A percentile compares a stretch with the other conserved stretches of the same genome.
Evolutionary conservation across 2,888 invertebrate genomes (phyloP).

Genomic region (Drosophila mimica): DNA sequence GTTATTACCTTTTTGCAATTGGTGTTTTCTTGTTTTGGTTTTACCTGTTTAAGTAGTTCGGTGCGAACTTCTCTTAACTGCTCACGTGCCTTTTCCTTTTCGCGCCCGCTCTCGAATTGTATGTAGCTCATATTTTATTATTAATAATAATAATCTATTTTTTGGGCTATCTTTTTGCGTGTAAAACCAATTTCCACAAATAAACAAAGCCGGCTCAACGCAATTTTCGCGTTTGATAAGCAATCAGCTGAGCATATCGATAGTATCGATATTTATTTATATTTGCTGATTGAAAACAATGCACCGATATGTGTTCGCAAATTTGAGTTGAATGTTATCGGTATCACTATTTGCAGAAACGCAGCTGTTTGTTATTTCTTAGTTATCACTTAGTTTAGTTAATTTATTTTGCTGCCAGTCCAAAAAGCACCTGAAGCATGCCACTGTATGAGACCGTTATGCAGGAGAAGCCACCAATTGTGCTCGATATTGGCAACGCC

Average conservation of each 20-base stretch:
- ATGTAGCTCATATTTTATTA: slow-evolving; percentile 76
- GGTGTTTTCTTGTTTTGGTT: background rate
- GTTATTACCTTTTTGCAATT: background rate
- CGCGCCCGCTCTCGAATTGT: slow-evolving; percentile 81
- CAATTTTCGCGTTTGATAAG: background rate
- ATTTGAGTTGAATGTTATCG: slow-evolving; percentile 6
- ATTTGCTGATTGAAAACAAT: background rate
- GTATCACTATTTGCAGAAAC: slow-evolving; percentile 1
- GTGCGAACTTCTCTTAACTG: slow-evolving; percentile 79
- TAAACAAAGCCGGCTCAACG: slow-evolving; percentile 4
- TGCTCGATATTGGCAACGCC: slow-evolving; percentile 95
- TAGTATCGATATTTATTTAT: background rate
- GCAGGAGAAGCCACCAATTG: slow-evolving; percentile 94
- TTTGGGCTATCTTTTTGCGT: background rate
- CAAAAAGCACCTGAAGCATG: slow-evolving; percentile 85
- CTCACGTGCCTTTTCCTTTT: slow-evolving; percentile 78
- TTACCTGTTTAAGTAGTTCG: slow-evolving; percentile 75
- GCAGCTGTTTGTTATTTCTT: slow-evolving; percentile 23
- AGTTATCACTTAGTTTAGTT: slow-evolving; percentile 18
- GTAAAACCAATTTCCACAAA: background rate
- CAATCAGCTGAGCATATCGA: background rate
- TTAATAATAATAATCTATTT: background rate
- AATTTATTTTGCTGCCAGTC: background rate
- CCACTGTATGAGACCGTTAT: slow-evolving; percentile 93
- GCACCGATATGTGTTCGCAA: slow-evolving; percentile 10